Base-by-base conservation (phyloP, 2,888 invertebrate species). In the Caenorhabditis sinica region DNA sequence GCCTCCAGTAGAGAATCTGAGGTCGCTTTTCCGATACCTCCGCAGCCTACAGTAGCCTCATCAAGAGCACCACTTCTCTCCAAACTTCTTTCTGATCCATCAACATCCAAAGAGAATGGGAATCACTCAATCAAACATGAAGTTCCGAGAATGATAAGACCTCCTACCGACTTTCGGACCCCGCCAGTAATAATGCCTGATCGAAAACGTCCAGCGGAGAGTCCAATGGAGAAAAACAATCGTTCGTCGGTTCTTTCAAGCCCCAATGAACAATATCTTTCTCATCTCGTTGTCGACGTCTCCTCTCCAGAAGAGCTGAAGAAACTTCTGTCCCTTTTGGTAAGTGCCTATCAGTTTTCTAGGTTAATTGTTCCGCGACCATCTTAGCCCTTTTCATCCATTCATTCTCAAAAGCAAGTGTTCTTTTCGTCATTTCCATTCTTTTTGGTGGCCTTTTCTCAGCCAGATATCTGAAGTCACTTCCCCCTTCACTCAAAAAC, bases 281-380 rank as follows among this genome's bases (percentile, higher is more conserved):
- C 83, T 3, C 83, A 87, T 72, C 51, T 87, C 15, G 83, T 87
- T 17, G 83, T 87, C 13, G 87, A 87, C 23, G 63, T 87, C 15
- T 36, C 73, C 5, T 83, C 81, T 3, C 68, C 56, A 20, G 28
- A 60, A 13, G 85, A 87, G 53, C 75, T 87, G 36, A 87, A 87
- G 30, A 53, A 83, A 30, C 79, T 87, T 17, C 72, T 87, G 0
- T 60, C 76, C 13, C 30, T 87, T 61, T 56, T 87, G 53, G 87
- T 85, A 20, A 56, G 85, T 80, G 23, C 8, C 30, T 45, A 17
- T 49, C 17, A 9, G 9, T 56, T 36, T 15, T 49, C 8, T 20
- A 49, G 49, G 20, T 20, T 20, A 68, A 30, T 51, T 25, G 53
- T 28, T 15, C 49, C 33, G 33, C 33, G 33, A 20, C 49, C n/a